These are phyloP conservation scores for Liasis olivaceus DNA, from an alignment of 2,797 vertebrate genomes.

Conservation along the genomic window DNA sequence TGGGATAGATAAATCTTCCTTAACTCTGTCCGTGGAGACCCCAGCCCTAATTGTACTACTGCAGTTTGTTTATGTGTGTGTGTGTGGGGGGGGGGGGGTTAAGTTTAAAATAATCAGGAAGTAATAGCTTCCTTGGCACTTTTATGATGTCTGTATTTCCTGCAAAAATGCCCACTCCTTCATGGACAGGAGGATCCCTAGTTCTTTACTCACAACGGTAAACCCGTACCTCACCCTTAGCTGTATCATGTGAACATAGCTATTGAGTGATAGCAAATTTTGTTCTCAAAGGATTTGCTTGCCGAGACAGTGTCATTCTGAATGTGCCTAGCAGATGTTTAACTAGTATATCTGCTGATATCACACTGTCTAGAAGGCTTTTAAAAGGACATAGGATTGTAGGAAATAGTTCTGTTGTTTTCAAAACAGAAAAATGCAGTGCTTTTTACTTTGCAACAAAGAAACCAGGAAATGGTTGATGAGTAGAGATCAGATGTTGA, in stretches of 20 bases:
- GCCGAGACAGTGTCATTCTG: not conserved
- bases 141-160: not conserved
- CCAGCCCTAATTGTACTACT: not conserved
- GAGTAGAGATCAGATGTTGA: slow-evolving; percentile 25
- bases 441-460: not conserved
- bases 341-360: not conserved
- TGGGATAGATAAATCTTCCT: not conserved
- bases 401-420: not conserved
- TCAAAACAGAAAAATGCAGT: not conserved
- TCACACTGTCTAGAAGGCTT: not conserved
- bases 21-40: not conserved
- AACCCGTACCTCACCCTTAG: not conserved
- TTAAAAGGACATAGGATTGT: not conserved
- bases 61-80: not conserved
- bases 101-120: not conserved
- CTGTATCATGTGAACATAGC: not conserved
- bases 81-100: not conserved
- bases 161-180: not conserved
- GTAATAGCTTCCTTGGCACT: not conserved
- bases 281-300: not conserved
- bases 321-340: not conserved
- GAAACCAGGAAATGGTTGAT: not conserved
- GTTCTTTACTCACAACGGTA: not conserved
- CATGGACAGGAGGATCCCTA: not conserved
- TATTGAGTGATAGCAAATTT: not conserved